phyloP scores from a whole-genome alignment of 2,888 invertebrate species.

The Drosophila sordidula region DNA sequence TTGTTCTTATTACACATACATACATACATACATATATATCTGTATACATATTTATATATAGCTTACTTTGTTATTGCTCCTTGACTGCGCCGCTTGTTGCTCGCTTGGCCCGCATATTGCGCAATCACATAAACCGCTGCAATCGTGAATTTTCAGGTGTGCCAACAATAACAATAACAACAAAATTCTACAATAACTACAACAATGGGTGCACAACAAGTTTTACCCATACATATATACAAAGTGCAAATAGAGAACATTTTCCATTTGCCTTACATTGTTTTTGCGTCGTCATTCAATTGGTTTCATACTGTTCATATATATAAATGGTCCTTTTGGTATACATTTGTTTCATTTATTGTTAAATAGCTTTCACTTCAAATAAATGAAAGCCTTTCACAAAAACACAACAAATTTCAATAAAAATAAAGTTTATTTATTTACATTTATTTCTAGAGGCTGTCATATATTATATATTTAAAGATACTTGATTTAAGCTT shows the following conservation, averaged over 20 bases:
- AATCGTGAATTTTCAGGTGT: slow-evolving; percentile 71
- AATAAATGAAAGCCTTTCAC: slow-evolving; percentile 1
- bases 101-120: slow-evolving; percentile 45
- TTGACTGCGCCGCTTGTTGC: slow-evolving; percentile 34
- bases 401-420: neutral
- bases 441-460: neutral
- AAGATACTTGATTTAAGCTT: too few relatives aligned
- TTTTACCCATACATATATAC: slow-evolving; percentile 23
- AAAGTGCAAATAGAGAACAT: slow-evolving; percentile 36
- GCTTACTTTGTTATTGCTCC: slow-evolving; percentile 26
- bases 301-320: neutral
- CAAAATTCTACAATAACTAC: slow-evolving; percentile 3
- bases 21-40: slow-evolving; percentile 11
- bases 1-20: slow-evolving; percentile 24
- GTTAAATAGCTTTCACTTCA: slow-evolving; percentile 3
- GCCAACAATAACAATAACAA: slow-evolving; percentile 36
- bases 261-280: slow-evolving; percentile 31
- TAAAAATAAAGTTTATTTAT: neutral
- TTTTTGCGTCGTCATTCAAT: slow-evolving; percentile 28
- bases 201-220: slow-evolving; percentile 27
- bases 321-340: neutral
- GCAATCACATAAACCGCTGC: slow-evolving; percentile 56
- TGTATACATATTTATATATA: slow-evolving; percentile 10
- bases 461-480: too few relatives aligned
- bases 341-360: slow-evolving; percentile 1